phyloP scores from a whole-genome alignment of 2,113 vertebrate genomes.

The Balaeniceps rex region DNA sequence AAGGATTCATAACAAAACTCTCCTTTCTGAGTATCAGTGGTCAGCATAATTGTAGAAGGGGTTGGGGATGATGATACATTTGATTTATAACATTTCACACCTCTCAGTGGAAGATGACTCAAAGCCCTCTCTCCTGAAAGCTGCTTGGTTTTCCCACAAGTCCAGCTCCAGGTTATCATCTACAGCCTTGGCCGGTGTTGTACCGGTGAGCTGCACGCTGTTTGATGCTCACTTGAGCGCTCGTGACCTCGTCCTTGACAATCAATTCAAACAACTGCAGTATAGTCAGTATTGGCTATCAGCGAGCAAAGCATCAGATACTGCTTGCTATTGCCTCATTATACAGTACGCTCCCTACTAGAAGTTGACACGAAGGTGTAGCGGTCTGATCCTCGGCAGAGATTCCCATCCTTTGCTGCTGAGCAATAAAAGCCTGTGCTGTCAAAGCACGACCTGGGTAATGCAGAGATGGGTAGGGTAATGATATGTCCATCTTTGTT shows the following conservation, averaged over 20 bases:
- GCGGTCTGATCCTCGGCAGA: background rate
- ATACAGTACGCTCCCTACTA: background rate
- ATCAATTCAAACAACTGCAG: background rate
- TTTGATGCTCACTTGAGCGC: fast-evolving
- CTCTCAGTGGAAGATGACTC: fast-evolving
- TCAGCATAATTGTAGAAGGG: background rate
- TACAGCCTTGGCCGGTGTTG: background rate
- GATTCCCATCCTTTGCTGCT: background rate
- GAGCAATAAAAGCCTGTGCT: background rate
- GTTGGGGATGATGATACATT: fast-evolving
- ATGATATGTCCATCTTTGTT: background rate
- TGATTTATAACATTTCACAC: background rate
- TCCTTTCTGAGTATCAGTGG: background rate
- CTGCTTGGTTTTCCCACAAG: background rate
- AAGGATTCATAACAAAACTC: background rate
- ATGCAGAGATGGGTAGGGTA: background rate
- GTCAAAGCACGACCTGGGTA: background rate
- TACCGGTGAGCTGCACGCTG: fast-evolving
- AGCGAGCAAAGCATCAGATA: background rate
- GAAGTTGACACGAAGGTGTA: background rate
- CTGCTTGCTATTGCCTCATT: background rate
- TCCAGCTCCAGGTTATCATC: background rate
- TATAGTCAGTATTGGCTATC: background rate
- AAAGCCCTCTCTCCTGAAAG: background rate
- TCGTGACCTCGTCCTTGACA: background rate